Conservation (phyloP, 2,888 invertebrate species). For the Camptogramma bilineatum region DNA sequence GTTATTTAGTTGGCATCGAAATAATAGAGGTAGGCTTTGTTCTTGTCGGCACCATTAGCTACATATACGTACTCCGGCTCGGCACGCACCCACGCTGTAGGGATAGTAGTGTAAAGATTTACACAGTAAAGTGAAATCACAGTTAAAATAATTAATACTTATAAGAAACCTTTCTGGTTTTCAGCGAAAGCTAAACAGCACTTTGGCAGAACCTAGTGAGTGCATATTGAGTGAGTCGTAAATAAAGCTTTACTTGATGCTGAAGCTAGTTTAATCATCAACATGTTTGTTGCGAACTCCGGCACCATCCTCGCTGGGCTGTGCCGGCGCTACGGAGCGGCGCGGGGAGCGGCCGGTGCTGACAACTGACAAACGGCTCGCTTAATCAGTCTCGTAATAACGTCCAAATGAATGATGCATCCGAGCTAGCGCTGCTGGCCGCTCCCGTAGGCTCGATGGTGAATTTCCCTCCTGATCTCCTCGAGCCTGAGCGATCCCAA, state of each 20-base stretch:
- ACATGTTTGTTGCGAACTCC: too few relatives aligned
- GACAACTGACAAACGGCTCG: constrained; percentile 10
- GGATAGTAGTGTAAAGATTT: background rate
- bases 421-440: too few relatives aligned
- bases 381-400: constrained; percentile 5
- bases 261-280: too few relatives aligned
- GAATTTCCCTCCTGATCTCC: too few relatives aligned
- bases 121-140: background rate
- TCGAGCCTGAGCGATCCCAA: too few relatives aligned
- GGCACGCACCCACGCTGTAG: background rate
- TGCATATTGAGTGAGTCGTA: too few relatives aligned
- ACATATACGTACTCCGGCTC: background rate
- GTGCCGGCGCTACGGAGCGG: background rate
- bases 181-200: too few relatives aligned
- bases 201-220: too few relatives aligned
- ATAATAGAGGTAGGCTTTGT: background rate
- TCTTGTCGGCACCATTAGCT: background rate
- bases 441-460: too few relatives aligned
- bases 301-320: background rate
- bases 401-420: background rate
- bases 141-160: background rate
- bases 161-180: too few relatives aligned
- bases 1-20: background rate
- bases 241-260: too few relatives aligned
- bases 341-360: background rate